These are phyloP conservation scores for Clarias magur DNA, from an alignment of 2,113 vertebrate genomes.

Conservation along the genomic window DNA sequence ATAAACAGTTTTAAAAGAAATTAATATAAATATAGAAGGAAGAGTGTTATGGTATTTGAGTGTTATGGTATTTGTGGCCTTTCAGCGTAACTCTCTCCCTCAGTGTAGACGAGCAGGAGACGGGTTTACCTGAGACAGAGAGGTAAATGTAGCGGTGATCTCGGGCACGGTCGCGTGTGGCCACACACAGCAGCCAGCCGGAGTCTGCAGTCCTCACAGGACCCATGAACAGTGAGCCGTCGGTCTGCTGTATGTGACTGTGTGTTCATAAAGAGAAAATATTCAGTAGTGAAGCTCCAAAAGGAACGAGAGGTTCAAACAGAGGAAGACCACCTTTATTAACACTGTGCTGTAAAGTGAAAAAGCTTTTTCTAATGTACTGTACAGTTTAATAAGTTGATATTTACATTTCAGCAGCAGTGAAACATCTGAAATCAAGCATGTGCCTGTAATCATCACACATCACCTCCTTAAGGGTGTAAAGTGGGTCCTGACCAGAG, in stretches of 20 bases:
- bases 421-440: background rate
- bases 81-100: background rate
- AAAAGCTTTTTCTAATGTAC: background rate
- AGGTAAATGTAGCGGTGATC: constrained; percentile 80
- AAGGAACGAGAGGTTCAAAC: background rate
- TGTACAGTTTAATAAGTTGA: background rate
- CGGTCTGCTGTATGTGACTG: constrained; percentile 82
- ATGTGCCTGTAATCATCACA: background rate
- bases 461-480: background rate
- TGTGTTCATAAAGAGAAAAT: background rate
- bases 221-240: constrained; percentile 83
- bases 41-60: no score
- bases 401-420: background rate
- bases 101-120: background rate
- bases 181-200: constrained; percentile 81
- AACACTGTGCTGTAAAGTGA: background rate
- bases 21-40: background rate
- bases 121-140: constrained; percentile 75
- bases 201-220: constrained; percentile 74
- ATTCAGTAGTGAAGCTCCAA: background rate
- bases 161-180: constrained; percentile 65
- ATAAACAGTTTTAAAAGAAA: background rate
- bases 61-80: background rate
- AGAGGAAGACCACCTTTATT: background rate
- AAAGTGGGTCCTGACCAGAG: background rate